Conservation (phyloP, 2,797 vertebrate species). For the Dallia pectoralis region DNA sequence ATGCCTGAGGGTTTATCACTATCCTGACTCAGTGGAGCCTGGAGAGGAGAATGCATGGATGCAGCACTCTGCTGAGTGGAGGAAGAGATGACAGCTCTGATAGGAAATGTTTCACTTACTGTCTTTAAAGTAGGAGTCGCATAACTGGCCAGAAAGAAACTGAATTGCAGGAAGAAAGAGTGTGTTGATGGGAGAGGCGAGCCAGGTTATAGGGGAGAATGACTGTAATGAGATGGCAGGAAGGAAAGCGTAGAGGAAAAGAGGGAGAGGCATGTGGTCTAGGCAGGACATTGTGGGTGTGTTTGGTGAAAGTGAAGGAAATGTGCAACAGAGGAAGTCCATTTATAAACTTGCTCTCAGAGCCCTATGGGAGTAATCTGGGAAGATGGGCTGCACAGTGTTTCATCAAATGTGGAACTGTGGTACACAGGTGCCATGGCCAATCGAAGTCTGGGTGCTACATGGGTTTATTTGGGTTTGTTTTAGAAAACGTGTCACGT, state of each 20-base stretch:
- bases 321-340: conserved; percentile 9
- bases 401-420: conserved; percentile 20
- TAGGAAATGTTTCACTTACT: conserved; percentile 54
- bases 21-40: no score
- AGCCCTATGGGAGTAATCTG: neutral
- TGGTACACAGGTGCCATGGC: conserved; percentile 8
- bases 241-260: conserved; percentile 18
- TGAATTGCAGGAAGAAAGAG: conserved; percentile 35
- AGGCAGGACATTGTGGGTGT: conserved; percentile 11
- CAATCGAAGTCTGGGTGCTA: neutral
- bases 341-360: conserved; percentile 26
- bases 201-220: neutral
- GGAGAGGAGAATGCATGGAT: conserved; percentile 37
- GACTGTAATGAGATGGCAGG: conserved; percentile 1
- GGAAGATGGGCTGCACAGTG: conserved; percentile 8
- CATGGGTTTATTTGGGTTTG: conserved; percentile 3
- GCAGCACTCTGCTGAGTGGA: conserved; percentile 28
- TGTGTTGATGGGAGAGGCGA: neutral
- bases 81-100: conserved; percentile 25
- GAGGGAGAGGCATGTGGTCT: conserved; percentile 24
- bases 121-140: conserved; percentile 21
- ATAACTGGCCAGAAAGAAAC: neutral
- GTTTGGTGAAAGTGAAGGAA: conserved; percentile 15
- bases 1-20: neutral
- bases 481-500: no score